A percentile compares a stretch with the other conserved stretches of the same genome.
Evolutionary conservation across 2,888 invertebrate species (phyloP).

Genomic region (Tenthredo livida): DNA sequence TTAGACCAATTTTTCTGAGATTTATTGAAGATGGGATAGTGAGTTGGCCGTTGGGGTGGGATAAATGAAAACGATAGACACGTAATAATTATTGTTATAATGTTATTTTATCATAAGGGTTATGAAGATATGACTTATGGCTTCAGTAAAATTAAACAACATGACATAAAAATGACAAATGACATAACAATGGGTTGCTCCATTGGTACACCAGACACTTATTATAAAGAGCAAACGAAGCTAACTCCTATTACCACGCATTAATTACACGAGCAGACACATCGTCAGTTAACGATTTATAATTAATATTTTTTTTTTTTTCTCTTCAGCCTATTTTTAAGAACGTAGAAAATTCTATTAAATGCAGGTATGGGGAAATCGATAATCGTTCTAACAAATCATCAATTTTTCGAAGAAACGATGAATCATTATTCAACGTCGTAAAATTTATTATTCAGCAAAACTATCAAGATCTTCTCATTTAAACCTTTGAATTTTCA

Average conservation of each 20-base stretch:
- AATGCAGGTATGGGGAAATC: conserved; percentile 37
- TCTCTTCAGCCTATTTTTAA: neutral
- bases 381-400: neutral
- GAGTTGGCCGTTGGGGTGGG: neutral
- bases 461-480: neutral
- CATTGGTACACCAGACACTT: conserved; percentile 55
- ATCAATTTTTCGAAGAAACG: neutral
- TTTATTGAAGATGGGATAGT: neutral
- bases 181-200: conserved; percentile 73
- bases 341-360: conserved; percentile 33
- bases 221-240: neutral
- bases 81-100: conserved; percentile 60
- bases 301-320: neutral
- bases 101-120: conserved; percentile 66
- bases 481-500: neutral
- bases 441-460: neutral
- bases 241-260: neutral
- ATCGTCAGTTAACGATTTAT: conserved; percentile 5
- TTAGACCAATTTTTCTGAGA: neutral
- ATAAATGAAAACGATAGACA: conserved; percentile 63
- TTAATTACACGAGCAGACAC: conserved; percentile 21
- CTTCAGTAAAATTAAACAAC: conserved; percentile 73
- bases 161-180: conserved; percentile 74
- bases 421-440: neutral
- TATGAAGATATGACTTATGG: conserved; percentile 71